phyloP scores from a whole-genome alignment of 2,888 invertebrate genomes.

The Deilephila elpenor region DNA sequence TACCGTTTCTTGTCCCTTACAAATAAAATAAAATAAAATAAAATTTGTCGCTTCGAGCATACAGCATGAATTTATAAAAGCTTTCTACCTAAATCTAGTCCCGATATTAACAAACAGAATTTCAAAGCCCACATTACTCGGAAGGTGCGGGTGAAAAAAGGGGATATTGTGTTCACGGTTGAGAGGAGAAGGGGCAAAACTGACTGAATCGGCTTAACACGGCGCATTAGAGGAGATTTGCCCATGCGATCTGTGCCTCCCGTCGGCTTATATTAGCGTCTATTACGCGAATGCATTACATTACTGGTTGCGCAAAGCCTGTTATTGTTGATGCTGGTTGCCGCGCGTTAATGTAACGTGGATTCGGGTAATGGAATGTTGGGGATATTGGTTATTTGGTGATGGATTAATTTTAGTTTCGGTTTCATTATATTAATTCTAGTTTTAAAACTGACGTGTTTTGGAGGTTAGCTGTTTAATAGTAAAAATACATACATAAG shows the following conservation, averaged over 20 bases:
- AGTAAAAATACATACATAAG: no score
- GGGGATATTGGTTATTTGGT: not conserved
- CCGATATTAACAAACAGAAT: not conserved
- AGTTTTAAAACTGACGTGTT: no score
- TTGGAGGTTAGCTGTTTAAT: no score
- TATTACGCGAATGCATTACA: not conserved
- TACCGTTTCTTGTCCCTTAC: no score
- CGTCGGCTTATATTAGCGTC: conserved; percentile 7
- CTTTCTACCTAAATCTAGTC: not conserved
- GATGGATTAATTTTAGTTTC: not conserved
- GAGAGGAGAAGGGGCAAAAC: conserved; percentile 14
- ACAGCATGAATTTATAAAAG: no score
- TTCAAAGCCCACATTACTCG: not conserved
- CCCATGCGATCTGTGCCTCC: conserved; percentile 7
- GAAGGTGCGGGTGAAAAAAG: not conserved
- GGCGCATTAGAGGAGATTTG: conserved; percentile 24
- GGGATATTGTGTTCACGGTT: conserved; percentile 14
- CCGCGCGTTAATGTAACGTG: not conserved
- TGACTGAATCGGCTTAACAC: conserved; percentile 27
- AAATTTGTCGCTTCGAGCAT: no score
- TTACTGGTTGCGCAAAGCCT: not conserved
- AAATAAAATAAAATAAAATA: no score
- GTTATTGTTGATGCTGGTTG: not conserved
- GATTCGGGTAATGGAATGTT: no score
- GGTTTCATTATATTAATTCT: no score